phyloP scores from a whole-genome alignment of 2,888 invertebrate genomes.

The Polia nebulosa region DNA sequence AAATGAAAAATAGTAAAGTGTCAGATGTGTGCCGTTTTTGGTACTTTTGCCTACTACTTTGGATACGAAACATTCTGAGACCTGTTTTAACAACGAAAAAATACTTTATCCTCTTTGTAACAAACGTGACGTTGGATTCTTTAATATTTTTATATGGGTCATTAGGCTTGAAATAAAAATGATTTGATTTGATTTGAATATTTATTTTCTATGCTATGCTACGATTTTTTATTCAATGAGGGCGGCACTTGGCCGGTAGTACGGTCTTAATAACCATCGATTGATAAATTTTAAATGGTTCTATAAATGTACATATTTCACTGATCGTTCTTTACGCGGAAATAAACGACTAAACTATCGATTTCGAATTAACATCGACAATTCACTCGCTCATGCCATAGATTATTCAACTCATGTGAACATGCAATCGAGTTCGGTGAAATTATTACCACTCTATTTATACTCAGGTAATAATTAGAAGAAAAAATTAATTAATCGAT shows the following conservation, averaged over 20 bases:
- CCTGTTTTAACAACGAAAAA: no score
- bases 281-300: not conserved
- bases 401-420: conserved; percentile 43
- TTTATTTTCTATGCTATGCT: no score
- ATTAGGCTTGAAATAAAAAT: no score
- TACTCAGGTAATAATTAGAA: conserved; percentile 27
- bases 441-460: conserved; percentile 40
- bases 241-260: not conserved
- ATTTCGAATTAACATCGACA: conserved; percentile 44
- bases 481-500: conserved; percentile 33
- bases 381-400: conserved; percentile 32
- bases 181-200: no score
- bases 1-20: no score
- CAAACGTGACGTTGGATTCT: no score
- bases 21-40: no score
- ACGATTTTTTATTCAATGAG: no score
- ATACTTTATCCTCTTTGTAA: no score
- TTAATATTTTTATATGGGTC: no score
- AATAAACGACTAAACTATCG: conserved; percentile 29
- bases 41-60: no score
- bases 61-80: no score
- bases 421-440: conserved; percentile 40
- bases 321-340: conserved; percentile 2
- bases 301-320: not conserved
- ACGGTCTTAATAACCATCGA: not conserved